These are phyloP conservation scores for Microcebus griseorufus DNA, from an alignment of 2,113 vertebrate species.

Conservation along the genomic window DNA sequence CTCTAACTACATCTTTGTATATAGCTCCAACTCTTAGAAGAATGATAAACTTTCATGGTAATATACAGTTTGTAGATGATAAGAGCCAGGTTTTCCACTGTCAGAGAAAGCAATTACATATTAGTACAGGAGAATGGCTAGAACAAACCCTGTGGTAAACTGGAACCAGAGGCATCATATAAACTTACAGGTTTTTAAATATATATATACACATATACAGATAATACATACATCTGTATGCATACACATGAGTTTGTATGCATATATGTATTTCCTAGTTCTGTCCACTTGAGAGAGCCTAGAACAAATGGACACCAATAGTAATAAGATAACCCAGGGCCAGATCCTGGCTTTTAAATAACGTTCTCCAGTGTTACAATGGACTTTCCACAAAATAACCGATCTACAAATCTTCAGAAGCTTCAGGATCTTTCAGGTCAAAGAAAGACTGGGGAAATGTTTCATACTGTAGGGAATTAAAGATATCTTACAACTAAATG, in stretches of 20 bases:
- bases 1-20: neutral
- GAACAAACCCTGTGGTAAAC: neutral
- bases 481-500: neutral
- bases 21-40: neutral
- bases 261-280: neutral
- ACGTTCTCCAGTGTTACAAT: neutral
- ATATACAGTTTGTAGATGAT: neutral
- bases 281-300: neutral
- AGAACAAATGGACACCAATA: neutral
- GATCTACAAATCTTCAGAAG: neutral
- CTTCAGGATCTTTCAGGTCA: neutral
- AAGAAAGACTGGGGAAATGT: neutral
- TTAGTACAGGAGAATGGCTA: neutral
- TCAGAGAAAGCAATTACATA: neutral
- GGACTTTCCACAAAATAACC: neutral
- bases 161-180: neutral
- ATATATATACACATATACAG: neutral
- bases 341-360: neutral
- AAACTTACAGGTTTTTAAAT: neutral
- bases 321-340: neutral
- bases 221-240: neutral
- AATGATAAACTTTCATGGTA: neutral
- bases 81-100: neutral
- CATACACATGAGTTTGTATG: neutral
- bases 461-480: neutral